Evolutionary conservation across 2,797 vertebrate species (phyloP), one percentile per base, ranked within the genome.

Genomic region (Todus mexicanus): DNA sequence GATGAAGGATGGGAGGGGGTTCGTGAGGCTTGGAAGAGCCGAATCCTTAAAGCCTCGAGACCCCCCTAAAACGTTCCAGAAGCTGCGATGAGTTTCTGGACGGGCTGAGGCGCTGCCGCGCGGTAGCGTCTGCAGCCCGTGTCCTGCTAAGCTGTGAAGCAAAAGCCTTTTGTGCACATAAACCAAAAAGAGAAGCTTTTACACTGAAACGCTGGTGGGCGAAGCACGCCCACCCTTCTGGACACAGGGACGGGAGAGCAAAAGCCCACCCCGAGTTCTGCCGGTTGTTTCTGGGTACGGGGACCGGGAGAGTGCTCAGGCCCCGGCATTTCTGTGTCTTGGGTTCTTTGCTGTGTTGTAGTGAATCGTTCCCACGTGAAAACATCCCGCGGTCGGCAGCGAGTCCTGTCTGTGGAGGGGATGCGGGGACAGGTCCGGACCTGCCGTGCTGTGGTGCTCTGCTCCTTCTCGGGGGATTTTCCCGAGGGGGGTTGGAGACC

Each of bases 151-250:
- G 94, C 97, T 96, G 97, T 93, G 95, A 97, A 97, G 59, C 94
- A 94, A 95, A 94, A 93, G 92, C 92, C 95, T 94, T 95, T 96
- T 93, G 93, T 95, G 93, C 94, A 93, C 95, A 63, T 86, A 86
- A 97, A 97, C 97, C 97, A 97, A 97, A 94, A 91, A 94, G 86
- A 95, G 93, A 96, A 94, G 77, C 33, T 96, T 96, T 96, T 78
- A 73, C 93, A 93, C 78, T 42, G 76, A 90, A 96, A 94, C 87
- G 75, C 64, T 87, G 47, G 29, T 0, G 2, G 84, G 87, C 68
- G 37, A 47, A 72, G 65, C 59, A 31, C 56, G 26, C 35, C 63
- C 78, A 4, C 6, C 53, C 51, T 48, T 48, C n/a, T 29, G 25
- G 11, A 5, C 38, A 14, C 42, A 19, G 87, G 61, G 57, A 5